Evolutionary conservation across 2,113 vertebrate species (phyloP), one percentile per base, ranked within the genome.

Genomic region (Larimichthys crocea): DNA sequence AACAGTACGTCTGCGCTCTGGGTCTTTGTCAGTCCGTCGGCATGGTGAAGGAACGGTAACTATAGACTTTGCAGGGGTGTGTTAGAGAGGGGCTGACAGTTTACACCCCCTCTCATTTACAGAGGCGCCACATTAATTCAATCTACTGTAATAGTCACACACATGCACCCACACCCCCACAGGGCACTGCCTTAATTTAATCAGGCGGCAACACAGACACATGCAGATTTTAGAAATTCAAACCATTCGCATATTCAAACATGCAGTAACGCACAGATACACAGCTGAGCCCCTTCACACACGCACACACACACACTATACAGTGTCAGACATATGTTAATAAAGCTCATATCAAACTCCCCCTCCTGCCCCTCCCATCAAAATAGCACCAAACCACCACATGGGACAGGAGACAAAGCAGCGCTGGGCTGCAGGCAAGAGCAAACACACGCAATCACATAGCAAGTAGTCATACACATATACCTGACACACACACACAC

Each of bases 221-320:
- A 61, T 35, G 72, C 83, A 83, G 57, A 72, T 88, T 92, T 90
- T 60, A 49, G 67, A 87, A 86, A 91, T 91, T 89, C 75, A 92
- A 92, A 90, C 79, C 83, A 79, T 85, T 86, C 56, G 5, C 74
- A 90, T 92, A 91, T 91, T 93, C 90, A 93, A 86, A 90, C 85
- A 90, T 80, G 66, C 71, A 73, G 50, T 66, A 71, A 75, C 2
- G 40, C 74, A 74, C 62, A 73, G 79, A 79, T 10, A 76, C 73
- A 80, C 88, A 88, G 88, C 90, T 91, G 88, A 92, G 82, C 48
- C 75, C 78, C 46, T 22, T 50, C 53, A 49, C 65, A 44, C n/a
- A 15, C 29, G 17, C 66, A 20, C 65, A 50, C 22, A 19, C 35
- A 35, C 53, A 52, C 65, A 50, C 24, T 16, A 35, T 70, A 50